Base-by-base conservation (phyloP, 2,797 vertebrate species). In the Emys orbicularis region DNA sequence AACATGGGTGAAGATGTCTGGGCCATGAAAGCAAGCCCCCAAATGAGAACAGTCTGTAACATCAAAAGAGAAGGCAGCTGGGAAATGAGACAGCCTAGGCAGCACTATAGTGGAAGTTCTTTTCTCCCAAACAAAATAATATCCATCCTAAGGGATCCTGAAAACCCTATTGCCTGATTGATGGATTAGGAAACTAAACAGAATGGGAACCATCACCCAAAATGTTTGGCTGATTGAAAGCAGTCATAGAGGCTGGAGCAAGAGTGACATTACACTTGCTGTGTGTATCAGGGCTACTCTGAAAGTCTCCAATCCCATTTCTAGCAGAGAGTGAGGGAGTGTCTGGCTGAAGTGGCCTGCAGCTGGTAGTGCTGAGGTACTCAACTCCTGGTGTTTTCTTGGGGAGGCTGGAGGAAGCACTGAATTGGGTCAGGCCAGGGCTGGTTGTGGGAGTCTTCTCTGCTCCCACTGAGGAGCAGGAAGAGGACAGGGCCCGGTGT, bases 61-160 rank as follows among this genome's bases (percentile, higher is more conserved):
- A 76, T 8, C 49, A 21, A 15, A 1, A 0, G 0, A 11, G 15
- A 1, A 0, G 11, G 6, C 25, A 29, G 23, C 37, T 44, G 41
- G 41, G 25, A 76, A 44, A 13, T 27, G 11, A 76, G 12, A 44
- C 23, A 76, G 37, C 41, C 21, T 76, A 47, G 41, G 12, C 41
- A 76, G 13, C 41, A 47, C 10, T 13, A 76, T 9, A 68, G 18
- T 47, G 41, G 5, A 72, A 41, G n/a, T 47, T 27, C 3, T 27
- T 41, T 44, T 27, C 11, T 37, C 72, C 72, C 41, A 47, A 76
- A 41, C 72, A 44, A 41, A 41, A 76, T 29, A 76, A 18, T 37
- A 8, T 68, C 61, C 72, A 44, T 13, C 21, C 37, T 23, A 13
- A 41, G 25, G 25, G 72, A 74, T 74, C 12, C 21, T 74, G 21